phyloP scores from a whole-genome alignment of 1,140 invertebrate genomes.

The Drosophila funebris region DNA sequence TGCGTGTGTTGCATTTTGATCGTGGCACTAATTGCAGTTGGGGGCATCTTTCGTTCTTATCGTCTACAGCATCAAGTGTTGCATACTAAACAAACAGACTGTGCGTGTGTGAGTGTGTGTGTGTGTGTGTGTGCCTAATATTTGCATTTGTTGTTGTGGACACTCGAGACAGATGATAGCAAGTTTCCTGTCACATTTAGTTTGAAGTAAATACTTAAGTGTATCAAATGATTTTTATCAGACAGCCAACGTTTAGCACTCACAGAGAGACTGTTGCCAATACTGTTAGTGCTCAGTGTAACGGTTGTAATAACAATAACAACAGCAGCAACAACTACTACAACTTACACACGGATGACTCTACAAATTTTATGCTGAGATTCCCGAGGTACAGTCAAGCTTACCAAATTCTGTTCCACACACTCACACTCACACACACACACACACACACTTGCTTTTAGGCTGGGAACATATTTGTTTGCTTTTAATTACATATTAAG shows the following conservation, averaged over 20 bases:
- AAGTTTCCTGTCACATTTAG: background rate
- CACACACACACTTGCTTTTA: background rate
- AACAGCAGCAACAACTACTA: slow-evolving; percentile 12
- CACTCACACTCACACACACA: slow-evolving; percentile 10
- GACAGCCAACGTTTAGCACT: slow-evolving; percentile 46
- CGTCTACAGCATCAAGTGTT: slow-evolving; percentile 27
- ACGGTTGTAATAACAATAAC: slow-evolving; percentile 30
- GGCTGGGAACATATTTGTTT: slow-evolving; percentile 56
- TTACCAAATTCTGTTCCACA: slow-evolving; percentile 48
- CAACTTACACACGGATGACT: slow-evolving; percentile 50
- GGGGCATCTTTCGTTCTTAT: slow-evolving; percentile 43
- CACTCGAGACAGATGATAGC: slow-evolving; percentile 2
- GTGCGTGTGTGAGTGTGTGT: background rate
- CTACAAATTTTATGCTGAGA: slow-evolving; percentile 49
- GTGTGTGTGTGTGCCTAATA: background rate
- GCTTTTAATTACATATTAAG: slow-evolving; percentile 68
- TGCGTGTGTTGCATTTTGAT: slow-evolving; percentile 63
- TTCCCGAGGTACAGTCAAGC: slow-evolving; percentile 8
- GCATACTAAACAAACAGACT: slow-evolving; percentile 42
- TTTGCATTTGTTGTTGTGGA: slow-evolving; percentile 7
- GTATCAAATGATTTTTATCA: slow-evolving; percentile 13
- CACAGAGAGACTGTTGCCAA: slow-evolving; percentile 43
- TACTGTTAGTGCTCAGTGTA: slow-evolving; percentile 62
- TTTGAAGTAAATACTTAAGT: slow-evolving; percentile 12
- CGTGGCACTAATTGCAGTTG: slow-evolving; percentile 64